Conservation (phyloP, 2,797 vertebrate genomes). For the Avahi laniger region DNA sequence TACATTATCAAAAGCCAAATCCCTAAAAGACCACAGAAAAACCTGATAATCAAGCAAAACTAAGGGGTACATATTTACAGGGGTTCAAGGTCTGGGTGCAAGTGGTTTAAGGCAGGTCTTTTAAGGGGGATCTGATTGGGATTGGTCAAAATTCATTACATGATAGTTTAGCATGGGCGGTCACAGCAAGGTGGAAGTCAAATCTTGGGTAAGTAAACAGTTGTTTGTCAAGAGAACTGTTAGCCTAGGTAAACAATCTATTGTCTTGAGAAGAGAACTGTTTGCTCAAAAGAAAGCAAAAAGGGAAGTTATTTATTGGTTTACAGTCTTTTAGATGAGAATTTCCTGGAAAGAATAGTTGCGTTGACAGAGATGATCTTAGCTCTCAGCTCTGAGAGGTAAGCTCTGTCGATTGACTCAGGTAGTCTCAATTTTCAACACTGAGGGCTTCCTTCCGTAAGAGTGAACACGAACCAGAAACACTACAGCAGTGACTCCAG, state of each 20-base stretch:
- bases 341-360: conserved; percentile 32
- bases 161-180: not conserved
- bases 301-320: not conserved
- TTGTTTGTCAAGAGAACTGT: not conserved
- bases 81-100: not conserved
- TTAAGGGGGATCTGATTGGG: not conserved
- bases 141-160: not conserved
- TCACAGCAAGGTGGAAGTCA: not conserved
- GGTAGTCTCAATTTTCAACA: not conserved
- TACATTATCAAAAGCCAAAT: not conserved
- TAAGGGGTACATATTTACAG: not conserved
- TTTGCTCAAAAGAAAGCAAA: conserved; percentile 8
- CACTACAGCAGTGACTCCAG: not conserved
- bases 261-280: not conserved
- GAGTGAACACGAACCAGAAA: not conserved
- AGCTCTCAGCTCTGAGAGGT: not conserved
- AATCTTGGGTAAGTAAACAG: not conserved
- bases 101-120: not conserved
- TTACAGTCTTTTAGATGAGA: not conserved
- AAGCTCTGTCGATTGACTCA: not conserved
- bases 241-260: not conserved
- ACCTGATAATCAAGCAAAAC: not conserved
- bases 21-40: not conserved
- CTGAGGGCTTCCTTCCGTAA: not conserved
- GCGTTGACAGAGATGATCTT: not conserved